These are phyloP conservation scores for Pelobates fuscus DNA, from an alignment of 2,113 vertebrate genomes.

Conservation along the genomic window DNA sequence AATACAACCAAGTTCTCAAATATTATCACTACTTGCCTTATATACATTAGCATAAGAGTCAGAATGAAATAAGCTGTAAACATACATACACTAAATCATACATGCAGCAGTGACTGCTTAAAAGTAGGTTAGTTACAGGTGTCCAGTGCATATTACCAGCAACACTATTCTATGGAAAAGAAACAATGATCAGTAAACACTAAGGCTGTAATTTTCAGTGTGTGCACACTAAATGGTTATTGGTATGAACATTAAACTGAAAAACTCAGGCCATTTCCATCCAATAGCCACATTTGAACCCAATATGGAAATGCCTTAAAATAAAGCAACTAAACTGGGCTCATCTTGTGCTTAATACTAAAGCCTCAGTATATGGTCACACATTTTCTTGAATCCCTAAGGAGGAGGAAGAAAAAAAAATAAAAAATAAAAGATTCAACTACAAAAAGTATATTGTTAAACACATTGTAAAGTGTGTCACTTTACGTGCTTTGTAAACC, in stretches of 20 bases:
- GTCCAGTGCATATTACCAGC: slow-evolving; percentile 14
- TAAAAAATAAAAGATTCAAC: no score
- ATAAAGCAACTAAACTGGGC: not conserved
- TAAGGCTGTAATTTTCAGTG: not conserved
- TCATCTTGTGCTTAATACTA: not conserved
- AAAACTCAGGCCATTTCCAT: not conserved
- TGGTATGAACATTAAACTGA: not conserved
- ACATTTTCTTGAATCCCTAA: no score
- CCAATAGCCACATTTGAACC: no score
- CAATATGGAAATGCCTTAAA: no score
- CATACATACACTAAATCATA: not conserved
- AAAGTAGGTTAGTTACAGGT: not conserved
- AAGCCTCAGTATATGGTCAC: not conserved
- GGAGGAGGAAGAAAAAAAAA: no score
- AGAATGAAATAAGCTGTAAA: not conserved
- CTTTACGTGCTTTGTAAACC: no score
- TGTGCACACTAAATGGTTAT: not conserved
- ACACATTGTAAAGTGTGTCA: no score
- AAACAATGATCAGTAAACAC: not conserved
- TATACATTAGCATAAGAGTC: no score
- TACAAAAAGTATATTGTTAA: no score
- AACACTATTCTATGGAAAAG: not conserved
- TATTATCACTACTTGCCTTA: no score
- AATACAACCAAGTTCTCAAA: no score
- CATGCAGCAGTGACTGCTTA: not conserved